These are phyloP conservation scores for Paelopatides confundens DNA, from an alignment of 53 echinoderm and acorn worm genomes.

Conservation along the genomic window DNA sequence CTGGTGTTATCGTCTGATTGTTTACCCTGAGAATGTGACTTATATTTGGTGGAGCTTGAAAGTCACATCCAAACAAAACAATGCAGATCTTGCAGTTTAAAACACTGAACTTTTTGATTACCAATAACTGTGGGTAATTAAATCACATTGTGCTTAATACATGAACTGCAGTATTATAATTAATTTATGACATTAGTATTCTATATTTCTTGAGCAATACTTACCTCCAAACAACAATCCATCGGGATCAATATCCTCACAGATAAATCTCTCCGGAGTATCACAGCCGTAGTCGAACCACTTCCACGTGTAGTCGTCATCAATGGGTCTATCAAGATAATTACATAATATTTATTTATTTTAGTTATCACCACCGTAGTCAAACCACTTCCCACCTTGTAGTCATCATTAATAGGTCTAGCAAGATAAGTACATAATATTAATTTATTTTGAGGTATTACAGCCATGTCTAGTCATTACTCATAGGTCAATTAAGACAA, in stretches of 20 bases:
- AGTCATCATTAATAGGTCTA: conserved; percentile 4
- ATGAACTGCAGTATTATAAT: too few relatives aligned
- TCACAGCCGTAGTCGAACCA: conserved; percentile 67
- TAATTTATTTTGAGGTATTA: too few relatives aligned
- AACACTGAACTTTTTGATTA: too few relatives aligned
- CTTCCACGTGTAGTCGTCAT: conserved; percentile 4
- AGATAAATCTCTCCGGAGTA: conserved; percentile 62
- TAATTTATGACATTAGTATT: too few relatives aligned
- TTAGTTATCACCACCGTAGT: conserved; percentile 35
- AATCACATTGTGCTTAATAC: too few relatives aligned
- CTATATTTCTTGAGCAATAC: background rate
- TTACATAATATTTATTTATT: background rate
- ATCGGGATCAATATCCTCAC: conserved; percentile 67
- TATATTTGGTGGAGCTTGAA: too few relatives aligned
- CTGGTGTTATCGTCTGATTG: too few relatives aligned
- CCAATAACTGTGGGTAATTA: too few relatives aligned
- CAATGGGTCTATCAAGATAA: background rate
- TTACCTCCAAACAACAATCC: conserved; percentile 39
- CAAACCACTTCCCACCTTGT: background rate
- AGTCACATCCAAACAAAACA: too few relatives aligned
- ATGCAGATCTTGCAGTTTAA: too few relatives aligned
- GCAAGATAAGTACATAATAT: background rate
- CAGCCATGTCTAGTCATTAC: background rate
- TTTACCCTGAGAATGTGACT: too few relatives aligned
- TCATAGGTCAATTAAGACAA: background rate